Conservation (phyloP, 2,113 vertebrate species). For the Notothenia rossii region DNA sequence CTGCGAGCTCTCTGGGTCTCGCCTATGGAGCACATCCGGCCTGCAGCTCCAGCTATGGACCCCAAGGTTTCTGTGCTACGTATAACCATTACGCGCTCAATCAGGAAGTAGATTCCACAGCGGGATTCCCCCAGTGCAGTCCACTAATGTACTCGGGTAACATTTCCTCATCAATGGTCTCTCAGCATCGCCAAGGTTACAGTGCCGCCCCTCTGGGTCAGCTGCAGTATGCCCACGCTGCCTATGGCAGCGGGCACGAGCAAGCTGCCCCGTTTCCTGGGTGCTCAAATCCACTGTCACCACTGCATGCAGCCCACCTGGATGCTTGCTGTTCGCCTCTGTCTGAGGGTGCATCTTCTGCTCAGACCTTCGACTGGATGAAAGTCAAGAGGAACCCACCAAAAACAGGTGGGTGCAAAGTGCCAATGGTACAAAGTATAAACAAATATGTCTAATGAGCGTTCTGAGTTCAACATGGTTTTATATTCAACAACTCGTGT, state of each 20-base stretch:
- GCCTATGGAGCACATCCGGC: constrained; percentile 89
- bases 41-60: constrained; percentile 88
- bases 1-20: constrained; percentile 86
- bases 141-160: constrained; percentile 94
- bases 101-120: constrained; percentile 91
- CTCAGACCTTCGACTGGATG: constrained; percentile 99
- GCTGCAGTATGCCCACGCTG: constrained; percentile 89
- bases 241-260: constrained; percentile 92
- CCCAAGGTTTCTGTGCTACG: constrained; percentile 90
- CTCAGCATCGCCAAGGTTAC: constrained; percentile 92
- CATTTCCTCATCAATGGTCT: constrained; percentile 88
- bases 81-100: constrained; percentile 92
- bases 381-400: constrained; percentile 99
- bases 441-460: neutral
- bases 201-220: constrained; percentile 87
- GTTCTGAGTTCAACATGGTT: neutral
- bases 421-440: neutral
- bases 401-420: constrained; percentile 92
- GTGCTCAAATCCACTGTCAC: constrained; percentile 91
- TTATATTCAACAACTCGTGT: neutral
- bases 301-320: constrained; percentile 89
- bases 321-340: constrained; percentile 92
- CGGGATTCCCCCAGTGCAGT: constrained; percentile 89
- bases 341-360: constrained; percentile 88
- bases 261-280: constrained; percentile 87